These are phyloP conservation scores for Hoplodrina ambigua DNA, from an alignment of 2,888 invertebrate species.

Conservation along the genomic window DNA sequence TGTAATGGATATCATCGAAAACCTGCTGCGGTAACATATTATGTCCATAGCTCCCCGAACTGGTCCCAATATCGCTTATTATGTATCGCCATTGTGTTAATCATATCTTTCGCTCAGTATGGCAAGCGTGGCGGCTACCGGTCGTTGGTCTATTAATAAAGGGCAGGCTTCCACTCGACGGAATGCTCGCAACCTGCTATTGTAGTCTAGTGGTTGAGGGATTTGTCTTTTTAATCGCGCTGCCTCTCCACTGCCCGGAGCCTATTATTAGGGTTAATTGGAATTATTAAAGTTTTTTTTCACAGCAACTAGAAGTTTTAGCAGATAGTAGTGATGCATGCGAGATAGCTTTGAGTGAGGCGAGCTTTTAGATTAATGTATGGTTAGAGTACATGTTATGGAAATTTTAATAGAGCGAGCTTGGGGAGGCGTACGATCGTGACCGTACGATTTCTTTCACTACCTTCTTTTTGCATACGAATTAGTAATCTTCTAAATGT, in stretches of 20 bases:
- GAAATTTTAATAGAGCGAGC: slow-evolving; percentile 80
- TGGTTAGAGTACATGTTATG: slow-evolving; percentile 82
- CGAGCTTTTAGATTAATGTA: slow-evolving; percentile 85
- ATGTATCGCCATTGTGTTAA: slow-evolving; percentile 89
- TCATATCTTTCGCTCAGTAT: slow-evolving; percentile 88
- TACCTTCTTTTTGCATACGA: slow-evolving; percentile 49
- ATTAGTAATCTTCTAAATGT: slow-evolving; percentile 52
- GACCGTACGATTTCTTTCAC: slow-evolving; percentile 52
- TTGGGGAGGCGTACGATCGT: slow-evolving; percentile 45
- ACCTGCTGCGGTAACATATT: slow-evolving; percentile 83
- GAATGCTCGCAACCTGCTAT: slow-evolving; percentile 88
- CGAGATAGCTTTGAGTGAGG: slow-evolving; percentile 80
- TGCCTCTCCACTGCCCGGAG: slow-evolving; percentile 81
- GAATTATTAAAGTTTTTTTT: slow-evolving; percentile 89
- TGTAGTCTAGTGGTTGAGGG: slow-evolving; percentile 87
- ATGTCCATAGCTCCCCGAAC: slow-evolving; percentile 83
- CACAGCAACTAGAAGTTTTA: slow-evolving; percentile 83
- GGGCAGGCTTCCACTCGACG: slow-evolving; percentile 78
- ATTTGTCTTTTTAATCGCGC: slow-evolving; percentile 90
- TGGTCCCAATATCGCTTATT: slow-evolving; percentile 89
- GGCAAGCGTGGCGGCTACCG: slow-evolving; percentile 85
- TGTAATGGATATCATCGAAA: slow-evolving; percentile 82
- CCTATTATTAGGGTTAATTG: slow-evolving; percentile 90
- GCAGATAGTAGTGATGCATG: slow-evolving; percentile 83
- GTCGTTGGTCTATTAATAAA: slow-evolving; percentile 88